Percentiles rank a stretch among this genome's conserved stretches.
phyloP scores from a whole-genome alignment of 2,113 vertebrate genomes.

The Labrus mixtus region DNA sequence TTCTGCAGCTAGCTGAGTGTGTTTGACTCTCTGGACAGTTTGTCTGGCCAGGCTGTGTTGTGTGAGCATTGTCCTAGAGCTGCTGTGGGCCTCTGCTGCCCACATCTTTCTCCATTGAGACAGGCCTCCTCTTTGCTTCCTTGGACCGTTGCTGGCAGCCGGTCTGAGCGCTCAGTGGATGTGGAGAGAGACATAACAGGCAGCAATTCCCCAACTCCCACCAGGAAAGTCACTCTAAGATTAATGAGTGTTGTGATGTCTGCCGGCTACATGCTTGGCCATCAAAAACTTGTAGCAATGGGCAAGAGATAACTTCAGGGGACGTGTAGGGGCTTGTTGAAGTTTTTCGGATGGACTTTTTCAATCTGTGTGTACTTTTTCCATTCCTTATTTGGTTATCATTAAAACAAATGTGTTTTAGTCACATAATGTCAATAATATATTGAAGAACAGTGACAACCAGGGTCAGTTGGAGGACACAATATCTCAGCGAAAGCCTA shows the following conservation, averaged over 20 bases:
- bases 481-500: slow-evolving; percentile 12
- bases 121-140: slow-evolving; percentile 51
- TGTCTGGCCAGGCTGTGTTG: slow-evolving; percentile 49
- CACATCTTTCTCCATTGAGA: slow-evolving; percentile 58
- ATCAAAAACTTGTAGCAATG: slow-evolving; percentile 52
- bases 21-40: slow-evolving; percentile 56
- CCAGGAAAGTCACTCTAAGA: slow-evolving; percentile 69
- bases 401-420: not conserved
- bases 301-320: slow-evolving; percentile 36
- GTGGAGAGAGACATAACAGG: slow-evolving; percentile 69
- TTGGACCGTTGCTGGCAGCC: slow-evolving; percentile 64
- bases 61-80: slow-evolving; percentile 59
- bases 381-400: not conserved
- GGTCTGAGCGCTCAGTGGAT: slow-evolving; percentile 59
- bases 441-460: not conserved
- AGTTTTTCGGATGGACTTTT: slow-evolving; percentile 22
- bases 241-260: slow-evolving; percentile 70
- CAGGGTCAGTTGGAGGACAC: not conserved
- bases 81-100: slow-evolving; percentile 49
- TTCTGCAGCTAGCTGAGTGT: slow-evolving; percentile 24
- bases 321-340: slow-evolving; percentile 7
- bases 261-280: slow-evolving; percentile 56
- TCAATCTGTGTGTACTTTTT: not conserved
- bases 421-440: slow-evolving; percentile 39
- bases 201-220: slow-evolving; percentile 69